Evolutionary conservation across 1,140 invertebrate species (phyloP).

Genomic region (Parapsyche elsis): DNA sequence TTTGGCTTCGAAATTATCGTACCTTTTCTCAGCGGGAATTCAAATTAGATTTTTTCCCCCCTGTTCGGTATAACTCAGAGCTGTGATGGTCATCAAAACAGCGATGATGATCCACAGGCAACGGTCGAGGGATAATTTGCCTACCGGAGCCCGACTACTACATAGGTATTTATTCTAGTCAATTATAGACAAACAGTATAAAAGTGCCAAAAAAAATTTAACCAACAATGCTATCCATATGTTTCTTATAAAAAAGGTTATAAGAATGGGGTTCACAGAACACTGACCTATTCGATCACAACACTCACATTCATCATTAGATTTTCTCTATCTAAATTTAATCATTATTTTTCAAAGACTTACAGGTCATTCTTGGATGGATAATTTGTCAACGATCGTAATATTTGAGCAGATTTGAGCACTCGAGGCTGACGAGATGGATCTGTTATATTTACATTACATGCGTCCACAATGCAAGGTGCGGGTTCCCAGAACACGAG

Average conservation of each 20-base stretch:
- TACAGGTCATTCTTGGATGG: neutral
- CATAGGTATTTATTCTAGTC: constrained; percentile 42
- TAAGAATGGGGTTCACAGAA: too few species aligned
- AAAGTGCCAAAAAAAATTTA: neutral
- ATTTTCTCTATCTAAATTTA: too few species aligned
- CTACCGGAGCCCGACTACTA: constrained; percentile 41
- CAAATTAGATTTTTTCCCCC: constrained; percentile 50
- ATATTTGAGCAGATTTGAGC: neutral
- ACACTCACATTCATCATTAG: too few species aligned
- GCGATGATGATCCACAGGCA: neutral
- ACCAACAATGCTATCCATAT: too few species aligned
- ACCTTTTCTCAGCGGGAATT: constrained; percentile 47
- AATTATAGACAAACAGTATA: constrained; percentile 34
- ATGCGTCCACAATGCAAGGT: neutral
- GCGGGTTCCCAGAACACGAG: constrained; percentile 26
- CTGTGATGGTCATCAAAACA: constrained; percentile 12
- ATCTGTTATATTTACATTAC: constrained; percentile 43
- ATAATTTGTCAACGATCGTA: constrained; percentile 40
- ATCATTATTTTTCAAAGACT: too few species aligned
- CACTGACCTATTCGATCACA: too few species aligned
- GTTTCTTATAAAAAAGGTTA: too few species aligned
- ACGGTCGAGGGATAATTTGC: constrained; percentile 46
- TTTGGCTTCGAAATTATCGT: constrained; percentile 42
- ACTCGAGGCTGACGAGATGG: neutral
- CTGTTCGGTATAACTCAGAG: neutral